These are phyloP conservation scores for Dendrocincla fuliginosa DNA, from an alignment of 2,797 vertebrate species.

Conservation along the genomic window DNA sequence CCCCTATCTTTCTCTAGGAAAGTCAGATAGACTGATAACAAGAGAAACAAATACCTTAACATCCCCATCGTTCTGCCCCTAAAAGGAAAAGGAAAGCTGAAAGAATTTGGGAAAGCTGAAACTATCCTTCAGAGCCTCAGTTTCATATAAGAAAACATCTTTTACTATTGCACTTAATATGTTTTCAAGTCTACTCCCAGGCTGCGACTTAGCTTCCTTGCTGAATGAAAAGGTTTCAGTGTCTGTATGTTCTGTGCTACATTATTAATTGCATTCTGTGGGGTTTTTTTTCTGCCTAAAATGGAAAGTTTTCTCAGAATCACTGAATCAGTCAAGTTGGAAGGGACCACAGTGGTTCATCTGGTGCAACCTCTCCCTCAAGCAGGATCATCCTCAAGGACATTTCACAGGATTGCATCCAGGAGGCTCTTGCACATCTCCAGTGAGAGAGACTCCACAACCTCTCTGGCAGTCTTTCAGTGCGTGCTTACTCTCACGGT, in stretches of 20 bases:
- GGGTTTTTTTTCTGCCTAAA: neutral
- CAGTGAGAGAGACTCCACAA: neutral
- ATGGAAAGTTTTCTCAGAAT: neutral
- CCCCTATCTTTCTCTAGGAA: neutral
- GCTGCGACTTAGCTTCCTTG: neutral
- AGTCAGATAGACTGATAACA: neutral
- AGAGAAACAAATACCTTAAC: neutral
- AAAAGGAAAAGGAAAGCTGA: neutral
- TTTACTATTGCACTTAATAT: conserved; percentile 10
- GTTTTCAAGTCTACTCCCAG: conserved; percentile 5
- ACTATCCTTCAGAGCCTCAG: conserved; percentile 4
- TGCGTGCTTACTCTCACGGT: too few species aligned
- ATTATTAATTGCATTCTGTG: conserved; percentile 19
- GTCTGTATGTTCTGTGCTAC: neutral
- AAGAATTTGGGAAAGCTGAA: conserved; percentile 18
- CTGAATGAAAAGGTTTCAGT: conserved; percentile 15
- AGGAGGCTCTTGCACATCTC: neutral
- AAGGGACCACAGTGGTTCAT: neutral
- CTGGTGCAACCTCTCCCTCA: neutral
- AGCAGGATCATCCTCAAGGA: neutral
- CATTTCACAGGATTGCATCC: neutral
- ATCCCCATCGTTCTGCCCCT: neutral
- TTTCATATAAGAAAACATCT: neutral
- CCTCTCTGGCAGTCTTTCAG: neutral
- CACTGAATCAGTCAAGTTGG: neutral